Evolutionary conservation across 2,113 vertebrate genomes (phyloP).

Genomic region (Aythya baeri): DNA sequence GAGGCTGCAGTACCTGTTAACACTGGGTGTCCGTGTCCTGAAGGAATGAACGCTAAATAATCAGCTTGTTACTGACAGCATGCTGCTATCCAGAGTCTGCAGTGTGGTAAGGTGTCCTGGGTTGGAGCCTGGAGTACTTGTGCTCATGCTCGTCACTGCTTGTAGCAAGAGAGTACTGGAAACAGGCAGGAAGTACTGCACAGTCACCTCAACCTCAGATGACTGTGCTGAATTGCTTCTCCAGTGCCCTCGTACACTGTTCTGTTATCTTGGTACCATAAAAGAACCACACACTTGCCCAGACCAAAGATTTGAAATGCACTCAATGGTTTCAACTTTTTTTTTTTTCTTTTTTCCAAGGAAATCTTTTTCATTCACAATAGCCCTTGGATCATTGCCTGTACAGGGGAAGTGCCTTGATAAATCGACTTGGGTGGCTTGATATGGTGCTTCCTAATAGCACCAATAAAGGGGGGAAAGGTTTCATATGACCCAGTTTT

Average conservation of each 20-base stretch:
- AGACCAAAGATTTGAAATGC: background rate
- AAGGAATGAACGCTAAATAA: background rate
- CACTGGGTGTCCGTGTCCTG: background rate
- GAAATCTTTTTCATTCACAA: background rate
- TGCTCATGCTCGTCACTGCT: rapidly evolving
- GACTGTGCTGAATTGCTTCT: rapidly evolving
- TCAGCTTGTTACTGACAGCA: background rate
- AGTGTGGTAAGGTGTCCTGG: background rate
- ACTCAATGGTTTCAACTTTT: rapidly evolving
- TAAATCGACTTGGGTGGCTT: background rate
- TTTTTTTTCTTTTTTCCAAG: background rate
- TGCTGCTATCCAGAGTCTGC: background rate
- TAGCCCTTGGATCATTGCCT: background rate
- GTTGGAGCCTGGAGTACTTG: background rate
- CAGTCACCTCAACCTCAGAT: rapidly evolving
- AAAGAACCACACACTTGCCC: background rate
- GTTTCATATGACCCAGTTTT: background rate
- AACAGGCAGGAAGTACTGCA: rapidly evolving
- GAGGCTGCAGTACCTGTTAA: rapidly evolving
- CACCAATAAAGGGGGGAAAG: background rate
- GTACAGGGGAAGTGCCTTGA: background rate
- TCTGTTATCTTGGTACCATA: background rate
- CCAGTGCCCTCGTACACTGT: rapidly evolving
- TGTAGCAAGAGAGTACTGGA: rapidly evolving
- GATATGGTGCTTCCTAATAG: background rate